Evolutionary conservation across 2,797 vertebrate species (phyloP), one percentile per base, ranked within the genome.

Genomic region (Lagorchestes hirsutus): DNA sequence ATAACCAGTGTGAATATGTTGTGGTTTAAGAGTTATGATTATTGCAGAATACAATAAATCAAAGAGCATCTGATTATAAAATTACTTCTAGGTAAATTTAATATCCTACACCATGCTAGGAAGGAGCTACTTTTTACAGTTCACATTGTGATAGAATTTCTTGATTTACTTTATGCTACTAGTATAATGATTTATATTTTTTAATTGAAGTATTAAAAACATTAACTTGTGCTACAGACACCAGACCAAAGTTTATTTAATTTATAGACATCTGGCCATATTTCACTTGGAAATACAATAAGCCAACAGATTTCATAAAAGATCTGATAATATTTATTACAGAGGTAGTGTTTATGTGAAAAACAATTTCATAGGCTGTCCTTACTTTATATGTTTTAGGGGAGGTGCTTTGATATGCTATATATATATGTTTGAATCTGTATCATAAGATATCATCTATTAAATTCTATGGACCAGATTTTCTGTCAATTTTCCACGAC

Each of bases 171-270:
- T 87, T 50, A 46, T 28, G 74, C 52, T 67, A 40, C 6, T 96
- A 96, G 93, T 90, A 92, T 0, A 95, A 10, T 94, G 91, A 93
- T 94, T 91, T 95, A 50, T 95, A 24, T 90, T 27, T 82, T 95
- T 92, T 96, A 96, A 95, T 87, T 87, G 46, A 96, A 97, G 94
- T 28, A 82, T 94, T 96, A 59, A 95, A 96, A 97, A 97, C 96
- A 91, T 96, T 94, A 97, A 95, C 90, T 95, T 67, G 52, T 93
- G 87, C 92, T 92, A 67, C 93, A 96, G 40, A 87, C 24, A 87
- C 74, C 74, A 50, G 74, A 87, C 40, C 40, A 87, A 50, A 91
- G 94, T 95, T 93, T 92, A 96, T 93, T 91, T 46, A 40, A 95
- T 94, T 74, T 92, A 93, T 92, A 91, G 90, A 91, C 92, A 46